These are phyloP conservation scores for Thunnus albacares DNA, from an alignment of 2,797 vertebrate genomes.

Conservation along the genomic window DNA sequence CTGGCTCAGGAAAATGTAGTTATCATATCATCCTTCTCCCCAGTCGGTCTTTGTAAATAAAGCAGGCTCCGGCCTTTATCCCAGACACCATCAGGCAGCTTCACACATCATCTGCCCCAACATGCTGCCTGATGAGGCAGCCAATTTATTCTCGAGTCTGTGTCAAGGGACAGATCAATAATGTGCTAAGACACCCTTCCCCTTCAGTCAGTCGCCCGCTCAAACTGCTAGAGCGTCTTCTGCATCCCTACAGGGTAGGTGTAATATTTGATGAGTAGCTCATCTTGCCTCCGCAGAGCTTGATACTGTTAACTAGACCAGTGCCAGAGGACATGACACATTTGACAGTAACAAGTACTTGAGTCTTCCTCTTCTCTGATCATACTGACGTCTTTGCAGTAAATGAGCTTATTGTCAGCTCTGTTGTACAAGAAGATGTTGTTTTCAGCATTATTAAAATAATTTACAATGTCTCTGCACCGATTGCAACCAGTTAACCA, in stretches of 20 bases:
- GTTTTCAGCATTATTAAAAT: neutral
- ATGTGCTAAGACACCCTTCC: constrained; percentile 55
- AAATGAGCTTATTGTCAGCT: neutral
- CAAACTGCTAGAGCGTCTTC: constrained; percentile 30
- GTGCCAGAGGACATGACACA: constrained; percentile 40
- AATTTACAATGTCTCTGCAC: neutral
- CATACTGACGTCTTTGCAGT: neutral
- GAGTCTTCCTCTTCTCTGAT: constrained; percentile 12
- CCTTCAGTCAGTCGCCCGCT: constrained; percentile 26
- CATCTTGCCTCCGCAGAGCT: constrained; percentile 27
- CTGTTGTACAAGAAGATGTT: neutral
- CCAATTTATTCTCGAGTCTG: constrained; percentile 52
- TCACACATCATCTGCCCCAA: constrained; percentile 63
- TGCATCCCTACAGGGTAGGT: constrained; percentile 32
- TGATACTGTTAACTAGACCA: constrained; percentile 37
- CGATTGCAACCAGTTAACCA: neutral
- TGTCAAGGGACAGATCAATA: constrained; percentile 69
- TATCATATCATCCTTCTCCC: constrained; percentile 20
- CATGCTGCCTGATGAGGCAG: constrained; percentile 47
- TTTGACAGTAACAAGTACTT: constrained; percentile 23
- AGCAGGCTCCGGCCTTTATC: constrained; percentile 13
- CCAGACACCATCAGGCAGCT: constrained; percentile 37
- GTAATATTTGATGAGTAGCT: constrained; percentile 48
- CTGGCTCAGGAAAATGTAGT: constrained; percentile 7
- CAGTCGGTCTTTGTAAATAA: constrained; percentile 48